Evolutionary conservation across 2,113 vertebrate genomes (phyloP).

Genomic region (Zosterops japonicus): DNA sequence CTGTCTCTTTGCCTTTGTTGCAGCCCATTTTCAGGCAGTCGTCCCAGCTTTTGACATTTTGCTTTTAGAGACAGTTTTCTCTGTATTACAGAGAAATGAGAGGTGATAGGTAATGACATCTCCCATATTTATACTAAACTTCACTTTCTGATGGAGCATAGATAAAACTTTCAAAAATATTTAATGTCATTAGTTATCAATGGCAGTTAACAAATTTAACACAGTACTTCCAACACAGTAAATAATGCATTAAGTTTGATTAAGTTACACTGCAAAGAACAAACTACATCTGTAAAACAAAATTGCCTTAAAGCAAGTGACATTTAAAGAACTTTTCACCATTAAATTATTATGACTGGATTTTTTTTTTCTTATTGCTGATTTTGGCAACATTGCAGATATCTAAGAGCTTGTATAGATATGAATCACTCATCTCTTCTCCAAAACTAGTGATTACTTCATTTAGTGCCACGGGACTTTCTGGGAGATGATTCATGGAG

Average conservation of each 20-base stretch:
- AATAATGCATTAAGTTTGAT: background rate
- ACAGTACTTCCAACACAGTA: background rate
- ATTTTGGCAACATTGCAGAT: background rate
- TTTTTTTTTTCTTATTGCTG: background rate
- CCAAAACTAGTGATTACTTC: background rate
- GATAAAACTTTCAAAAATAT: background rate
- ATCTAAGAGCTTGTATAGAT: background rate
- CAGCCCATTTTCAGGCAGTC: background rate
- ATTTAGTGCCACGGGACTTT: background rate
- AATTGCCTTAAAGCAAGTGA: background rate
- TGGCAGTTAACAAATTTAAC: background rate
- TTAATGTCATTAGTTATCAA: background rate
- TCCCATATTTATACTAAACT: background rate
- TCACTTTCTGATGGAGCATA: background rate
- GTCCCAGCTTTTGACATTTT: background rate
- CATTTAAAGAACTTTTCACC: background rate
- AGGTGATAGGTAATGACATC: background rate
- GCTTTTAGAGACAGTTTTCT: background rate
- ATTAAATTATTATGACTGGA: background rate
- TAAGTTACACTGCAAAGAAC: background rate
- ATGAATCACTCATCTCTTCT: background rate
- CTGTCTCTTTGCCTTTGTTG: background rate
- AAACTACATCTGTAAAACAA: background rate
- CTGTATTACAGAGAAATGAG: background rate
- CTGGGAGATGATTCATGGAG: slow-evolving; percentile 30